These are phyloP conservation scores for Cottoperca gobio DNA, from an alignment of 2,797 vertebrate genomes.

Conservation along the genomic window DNA sequence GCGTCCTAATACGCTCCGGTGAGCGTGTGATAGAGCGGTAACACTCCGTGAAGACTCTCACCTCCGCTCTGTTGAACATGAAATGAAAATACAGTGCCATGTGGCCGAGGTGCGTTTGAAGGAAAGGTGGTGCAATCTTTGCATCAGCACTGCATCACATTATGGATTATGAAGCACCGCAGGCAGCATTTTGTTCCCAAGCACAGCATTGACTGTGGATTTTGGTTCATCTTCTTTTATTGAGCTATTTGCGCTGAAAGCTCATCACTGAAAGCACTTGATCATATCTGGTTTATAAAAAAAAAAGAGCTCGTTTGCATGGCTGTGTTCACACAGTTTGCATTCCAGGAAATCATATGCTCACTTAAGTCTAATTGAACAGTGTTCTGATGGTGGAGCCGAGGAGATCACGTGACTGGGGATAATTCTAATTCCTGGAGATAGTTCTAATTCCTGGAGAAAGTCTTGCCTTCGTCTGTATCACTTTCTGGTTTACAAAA, in stretches of 20 bases:
- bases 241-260: slow-evolving; percentile 20
- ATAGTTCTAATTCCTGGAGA: neutral
- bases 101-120: slow-evolving; percentile 15
- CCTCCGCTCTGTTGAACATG: slow-evolving; percentile 34
- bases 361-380: slow-evolving; percentile 9
- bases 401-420: neutral
- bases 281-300: slow-evolving; percentile 26
- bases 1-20: slow-evolving; percentile 37
- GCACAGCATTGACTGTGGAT: neutral
- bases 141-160: slow-evolving; percentile 39
- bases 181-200: slow-evolving; percentile 20
- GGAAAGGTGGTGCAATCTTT: slow-evolving; percentile 38
- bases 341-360: slow-evolving; percentile 18
- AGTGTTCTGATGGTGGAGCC: neutral
- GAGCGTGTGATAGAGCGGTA: slow-evolving; percentile 50
- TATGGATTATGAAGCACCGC: slow-evolving; percentile 35
- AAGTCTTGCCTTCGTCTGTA: no score
- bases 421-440: neutral
- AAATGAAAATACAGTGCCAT: slow-evolving; percentile 36
- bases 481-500: neutral
- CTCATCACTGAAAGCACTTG: slow-evolving; percentile 24
- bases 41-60: slow-evolving; percentile 28
- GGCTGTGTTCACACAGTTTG: slow-evolving; percentile 13
- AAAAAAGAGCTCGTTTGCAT: slow-evolving; percentile 5
- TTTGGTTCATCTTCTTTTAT: slow-evolving; percentile 35